Evolutionary conservation across 92 coral and sea anemone species (phyloP), one percentile per base, ranked within the genome.

Genomic region (Umimayanthus chanpuru): DNA sequence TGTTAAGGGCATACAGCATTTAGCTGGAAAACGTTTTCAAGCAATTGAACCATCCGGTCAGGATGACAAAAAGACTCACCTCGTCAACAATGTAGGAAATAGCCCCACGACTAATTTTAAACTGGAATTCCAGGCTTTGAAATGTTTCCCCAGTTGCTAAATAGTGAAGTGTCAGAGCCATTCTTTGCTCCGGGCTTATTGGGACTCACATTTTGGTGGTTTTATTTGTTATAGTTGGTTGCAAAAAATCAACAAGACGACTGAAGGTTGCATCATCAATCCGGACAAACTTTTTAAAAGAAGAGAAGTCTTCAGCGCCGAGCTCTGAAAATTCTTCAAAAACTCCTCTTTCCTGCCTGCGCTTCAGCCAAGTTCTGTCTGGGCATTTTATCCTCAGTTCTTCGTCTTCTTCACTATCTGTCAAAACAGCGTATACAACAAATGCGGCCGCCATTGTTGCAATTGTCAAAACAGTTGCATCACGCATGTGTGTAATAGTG

Each of bases 11-110:
- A 39, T 74, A 74, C 79, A 36, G 79, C 39, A 18, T 74, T 74
- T 74, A 74, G 79, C 79, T 74, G 47, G 39, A 26, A 75, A 56
- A 56, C 65, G 0, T 56, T 49, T 56, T 56, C 23, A 15, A 56
- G 65, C 65, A 56, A 56, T 2, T 56, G 65, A 56, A 56, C 65
- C 23, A 23, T 14, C 65, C 65, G 23, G 65, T 56, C 65, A 56
- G 65, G 23, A 56, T 56, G 65, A 56, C 65, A 56, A 83, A 65
- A 83, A 83, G 4, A 67, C 55, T 83, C 40, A 75, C 87, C 87
- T 71, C 88, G 53, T 44, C 38, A 5, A 70, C 88, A 85, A 85
- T 85, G 78, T 70, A 85, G 26, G 88, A 85, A 56, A 85, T 85
- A 58, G 88, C 80, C 23, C 79, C 77, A 43, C 66, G 56, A 40